Conservation (phyloP, 2,888 invertebrate species). For the Phlogophora meticulosa region DNA sequence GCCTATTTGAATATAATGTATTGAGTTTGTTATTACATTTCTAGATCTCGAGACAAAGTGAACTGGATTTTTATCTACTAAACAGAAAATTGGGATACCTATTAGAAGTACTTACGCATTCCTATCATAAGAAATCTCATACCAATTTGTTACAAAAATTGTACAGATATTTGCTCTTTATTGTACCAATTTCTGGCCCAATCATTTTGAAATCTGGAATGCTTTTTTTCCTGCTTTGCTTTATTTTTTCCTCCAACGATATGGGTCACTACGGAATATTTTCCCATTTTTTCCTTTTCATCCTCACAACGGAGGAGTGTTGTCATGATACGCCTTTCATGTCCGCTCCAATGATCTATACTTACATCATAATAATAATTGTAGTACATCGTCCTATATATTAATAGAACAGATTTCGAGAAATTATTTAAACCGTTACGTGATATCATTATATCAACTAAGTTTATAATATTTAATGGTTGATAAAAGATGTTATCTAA, state of each 20-base stretch:
- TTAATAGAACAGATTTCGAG: background rate
- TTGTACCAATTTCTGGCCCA: slow-evolving; percentile 62
- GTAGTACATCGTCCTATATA: slow-evolving; percentile 44
- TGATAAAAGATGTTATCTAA: background rate
- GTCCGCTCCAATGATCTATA: slow-evolving; percentile 52
- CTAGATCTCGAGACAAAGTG: slow-evolving; percentile 6
- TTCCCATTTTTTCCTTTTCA: slow-evolving; percentile 52
- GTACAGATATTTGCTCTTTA: slow-evolving; percentile 59
- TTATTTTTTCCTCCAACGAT: slow-evolving; percentile 55
- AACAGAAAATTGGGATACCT: slow-evolving; percentile 2
- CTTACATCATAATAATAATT: slow-evolving; percentile 50
- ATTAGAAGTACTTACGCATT: slow-evolving; percentile 34
- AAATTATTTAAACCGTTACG: slow-evolving; percentile 1
- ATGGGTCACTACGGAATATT: slow-evolving; percentile 57
- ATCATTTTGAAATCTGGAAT: slow-evolving; percentile 65
- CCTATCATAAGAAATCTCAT: slow-evolving; percentile 46
- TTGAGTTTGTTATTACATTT: slow-evolving; percentile 25
- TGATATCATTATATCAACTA: background rate
- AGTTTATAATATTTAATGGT: background rate
- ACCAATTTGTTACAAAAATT: slow-evolving; percentile 57
- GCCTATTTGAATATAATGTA: slow-evolving; percentile 29
- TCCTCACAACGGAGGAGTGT: slow-evolving; percentile 47
- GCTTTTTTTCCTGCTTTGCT: slow-evolving; percentile 54
- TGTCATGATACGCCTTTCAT: slow-evolving; percentile 61
- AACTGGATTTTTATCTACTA: slow-evolving; percentile 12